Conservation (phyloP, 2,113 vertebrate species). For the Rhabdomys dilectus region DNA sequence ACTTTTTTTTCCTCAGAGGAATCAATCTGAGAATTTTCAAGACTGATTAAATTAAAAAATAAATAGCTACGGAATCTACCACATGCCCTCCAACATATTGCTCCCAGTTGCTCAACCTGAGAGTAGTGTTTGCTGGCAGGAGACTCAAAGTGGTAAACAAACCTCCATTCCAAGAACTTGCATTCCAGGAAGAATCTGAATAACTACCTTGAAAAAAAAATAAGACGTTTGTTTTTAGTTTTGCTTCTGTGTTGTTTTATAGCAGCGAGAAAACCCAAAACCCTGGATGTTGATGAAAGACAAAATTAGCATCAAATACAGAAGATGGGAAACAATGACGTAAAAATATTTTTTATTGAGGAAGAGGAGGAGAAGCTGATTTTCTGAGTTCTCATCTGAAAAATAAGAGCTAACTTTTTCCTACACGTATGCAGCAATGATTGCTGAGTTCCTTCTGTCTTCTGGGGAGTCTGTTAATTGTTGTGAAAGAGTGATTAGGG, state of each 20-base stretch:
- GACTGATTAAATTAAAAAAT: slow-evolving; percentile 71
- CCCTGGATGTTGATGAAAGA: not conserved
- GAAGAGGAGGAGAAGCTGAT: not conserved
- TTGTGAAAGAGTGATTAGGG: not conserved
- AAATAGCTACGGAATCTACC: slow-evolving; percentile 53
- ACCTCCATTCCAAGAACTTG: slow-evolving; percentile 48
- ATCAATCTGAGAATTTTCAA: slow-evolving; percentile 59
- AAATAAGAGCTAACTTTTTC: not conserved
- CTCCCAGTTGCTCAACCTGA: slow-evolving; percentile 43
- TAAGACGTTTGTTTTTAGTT: not conserved
- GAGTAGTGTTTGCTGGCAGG: not conserved
- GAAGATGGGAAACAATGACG: not conserved
- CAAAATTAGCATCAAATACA: not conserved
- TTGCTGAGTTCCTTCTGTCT: not conserved
- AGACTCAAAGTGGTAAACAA: slow-evolving; percentile 42
- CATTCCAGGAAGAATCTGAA: slow-evolving; percentile 13
- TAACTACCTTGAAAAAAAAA: slow-evolving; percentile 40
- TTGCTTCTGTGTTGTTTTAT: not conserved
- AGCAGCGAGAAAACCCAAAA: not conserved
- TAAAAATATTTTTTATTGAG: not conserved
- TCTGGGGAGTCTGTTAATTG: not conserved
- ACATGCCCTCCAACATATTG: slow-evolving; percentile 55
- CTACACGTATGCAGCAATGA: not conserved
- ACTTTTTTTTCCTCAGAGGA: slow-evolving; percentile 61
- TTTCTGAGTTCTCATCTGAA: not conserved